These are phyloP conservation scores for Odontomachus brunneus DNA, from an alignment of 1,140 invertebrate genomes.

Conservation along the genomic window DNA sequence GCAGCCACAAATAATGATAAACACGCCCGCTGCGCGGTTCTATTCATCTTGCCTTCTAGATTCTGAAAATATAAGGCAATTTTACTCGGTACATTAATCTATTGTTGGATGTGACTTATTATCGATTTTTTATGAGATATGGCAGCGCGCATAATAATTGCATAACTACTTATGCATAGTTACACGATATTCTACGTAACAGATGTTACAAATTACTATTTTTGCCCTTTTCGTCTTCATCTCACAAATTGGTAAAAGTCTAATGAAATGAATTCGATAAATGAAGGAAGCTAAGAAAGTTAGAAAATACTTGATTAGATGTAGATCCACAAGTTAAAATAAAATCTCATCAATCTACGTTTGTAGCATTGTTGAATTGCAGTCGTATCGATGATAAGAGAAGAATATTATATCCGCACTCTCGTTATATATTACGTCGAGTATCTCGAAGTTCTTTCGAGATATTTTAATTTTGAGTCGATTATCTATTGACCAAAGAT, in stretches of 20 bases:
- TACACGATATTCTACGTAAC: background rate
- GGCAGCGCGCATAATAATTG: constrained; percentile 1
- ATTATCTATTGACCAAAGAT: no score
- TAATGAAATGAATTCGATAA: constrained; percentile 11
- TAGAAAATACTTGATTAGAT: constrained; percentile 64
- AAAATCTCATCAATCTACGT: constrained; percentile 67
- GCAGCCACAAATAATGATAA: constrained; percentile 5
- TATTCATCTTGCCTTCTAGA: background rate
- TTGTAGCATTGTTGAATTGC: constrained; percentile 60
- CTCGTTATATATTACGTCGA: background rate
- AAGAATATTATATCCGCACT: background rate
- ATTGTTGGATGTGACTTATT: constrained; percentile 5
- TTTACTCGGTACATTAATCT: background rate
- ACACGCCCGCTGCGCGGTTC: background rate
- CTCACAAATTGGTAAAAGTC: constrained; percentile 43
- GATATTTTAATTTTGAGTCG: no score
- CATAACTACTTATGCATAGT: background rate
- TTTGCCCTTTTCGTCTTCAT: constrained; percentile 25
- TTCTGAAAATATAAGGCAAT: background rate
- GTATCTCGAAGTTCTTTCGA: no score
- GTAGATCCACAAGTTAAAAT: constrained; percentile 68
- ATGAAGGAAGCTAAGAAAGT: background rate
- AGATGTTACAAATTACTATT: background rate
- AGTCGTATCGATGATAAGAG: background rate
- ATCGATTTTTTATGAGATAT: constrained; percentile 1